Evolutionary conservation across 2,888 invertebrate genomes (phyloP), one percentile per base, ranked within the genome.

Genomic region (Abrostola triplasia): DNA sequence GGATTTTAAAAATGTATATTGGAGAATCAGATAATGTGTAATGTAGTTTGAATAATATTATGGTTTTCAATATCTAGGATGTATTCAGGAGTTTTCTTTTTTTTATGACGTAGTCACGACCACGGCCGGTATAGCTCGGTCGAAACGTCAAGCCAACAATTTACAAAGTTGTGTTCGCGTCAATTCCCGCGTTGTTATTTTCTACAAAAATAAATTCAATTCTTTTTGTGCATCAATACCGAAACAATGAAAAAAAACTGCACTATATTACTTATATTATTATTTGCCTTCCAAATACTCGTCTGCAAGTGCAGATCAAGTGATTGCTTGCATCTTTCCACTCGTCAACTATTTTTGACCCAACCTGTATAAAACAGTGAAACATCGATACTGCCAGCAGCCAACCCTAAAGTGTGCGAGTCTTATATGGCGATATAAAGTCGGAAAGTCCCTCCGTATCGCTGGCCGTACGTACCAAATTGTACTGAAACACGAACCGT

Each of bases 341-440:
- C 6, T 37, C 37, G 6, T n/a, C n/a, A 10, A 37, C 36, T 13
- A 44, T 47, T 13, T 9, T 24, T 53, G 6, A 11, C 7, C 0
- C 11, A 24, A 35, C 11, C n/a, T 0, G 11, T 8, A 56, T 24
- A 49, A 11, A 59, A 36, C n/a, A 40, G 24, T 0, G 24, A 41
- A 56, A 1, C 53, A 73, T 70, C 70, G 70, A 70, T 4, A 74
- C 13, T 35, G 51, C 24, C 49, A 37, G 12, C 35, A 38, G 42
- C n/a, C 73, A 64, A 36, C 77, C 41, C 70, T 77, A 73, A 70
- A 67, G 68, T 78, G 75, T 59, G 69, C 55, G 59, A 62, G 70
- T 69, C 70, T 80, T 80, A 80, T 79, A 72, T 67, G 70, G 69
- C 73, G 66, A 75, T 79, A 73, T 78, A 77, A 76, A 82, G 70